phyloP scores from a whole-genome alignment of 1,140 invertebrate species.

The Drosophila rufa region DNA sequence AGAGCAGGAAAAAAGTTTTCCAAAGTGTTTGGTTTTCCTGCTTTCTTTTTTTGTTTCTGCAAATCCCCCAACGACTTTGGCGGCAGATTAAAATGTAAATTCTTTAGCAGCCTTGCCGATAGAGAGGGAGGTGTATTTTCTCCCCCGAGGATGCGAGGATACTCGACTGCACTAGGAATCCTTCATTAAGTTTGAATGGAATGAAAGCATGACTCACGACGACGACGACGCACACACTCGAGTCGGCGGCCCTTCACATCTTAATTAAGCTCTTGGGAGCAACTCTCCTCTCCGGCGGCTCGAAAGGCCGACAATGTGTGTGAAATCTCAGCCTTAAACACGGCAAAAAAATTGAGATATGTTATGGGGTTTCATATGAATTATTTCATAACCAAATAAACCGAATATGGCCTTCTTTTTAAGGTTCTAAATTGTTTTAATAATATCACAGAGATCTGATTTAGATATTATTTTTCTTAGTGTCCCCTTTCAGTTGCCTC shows the following conservation, averaged over 20 bases:
- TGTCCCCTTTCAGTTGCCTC: constrained; percentile 47
- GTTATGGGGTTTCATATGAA: too few species aligned
- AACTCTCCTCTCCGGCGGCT: constrained; percentile 48
- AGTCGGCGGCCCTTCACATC: constrained; percentile 60
- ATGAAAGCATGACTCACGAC: constrained; percentile 52
- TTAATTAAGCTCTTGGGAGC: constrained; percentile 81
- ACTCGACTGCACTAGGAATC: constrained; percentile 45
- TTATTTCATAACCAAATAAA: background rate
- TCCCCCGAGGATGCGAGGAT: constrained; percentile 22
- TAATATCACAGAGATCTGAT: too few species aligned
- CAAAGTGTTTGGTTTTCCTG: constrained; percentile 46
- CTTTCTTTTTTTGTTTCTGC: constrained; percentile 4
- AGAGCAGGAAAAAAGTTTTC: constrained; percentile 25
- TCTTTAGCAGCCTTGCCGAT: constrained; percentile 43
- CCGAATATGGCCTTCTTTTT: too few species aligned
- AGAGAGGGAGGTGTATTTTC: constrained; percentile 16
- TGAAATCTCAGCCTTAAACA: constrained; percentile 64
- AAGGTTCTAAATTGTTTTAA: background rate
- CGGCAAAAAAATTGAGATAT: constrained; percentile 19
- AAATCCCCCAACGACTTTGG: constrained; percentile 68
- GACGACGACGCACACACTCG: constrained; percentile 25
- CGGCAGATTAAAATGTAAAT: constrained; percentile 80
- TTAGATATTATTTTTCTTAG: background rate
- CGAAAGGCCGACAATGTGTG: constrained; percentile 50
- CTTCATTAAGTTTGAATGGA: constrained; percentile 82